A percentile compares a stretch with the other conserved stretches of the same genome.
Conservation (phyloP, 2,888 invertebrate genomes). For the Hemaris fuciformis region DNA sequence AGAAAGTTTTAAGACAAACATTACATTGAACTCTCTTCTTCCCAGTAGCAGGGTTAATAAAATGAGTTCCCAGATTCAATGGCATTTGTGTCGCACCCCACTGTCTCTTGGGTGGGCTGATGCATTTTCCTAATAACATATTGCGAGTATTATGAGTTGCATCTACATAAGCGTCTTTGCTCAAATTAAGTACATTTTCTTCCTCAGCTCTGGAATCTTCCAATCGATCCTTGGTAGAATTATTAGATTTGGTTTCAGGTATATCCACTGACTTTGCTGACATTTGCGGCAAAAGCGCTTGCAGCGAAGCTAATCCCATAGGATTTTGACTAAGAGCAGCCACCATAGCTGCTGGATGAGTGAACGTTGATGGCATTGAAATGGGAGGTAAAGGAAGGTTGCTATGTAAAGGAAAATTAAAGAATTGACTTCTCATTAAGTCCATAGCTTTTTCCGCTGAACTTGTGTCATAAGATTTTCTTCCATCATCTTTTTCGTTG, state of each 20-base stretch:
- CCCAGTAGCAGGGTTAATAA: constrained; percentile 95
- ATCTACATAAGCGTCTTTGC: constrained; percentile 70
- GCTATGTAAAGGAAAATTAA: constrained; percentile 81
- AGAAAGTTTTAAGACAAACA: constrained; percentile 98
- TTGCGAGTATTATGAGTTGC: constrained; percentile 69
- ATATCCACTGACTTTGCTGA: constrained; percentile 73
- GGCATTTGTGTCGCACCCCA: constrained; percentile 90
- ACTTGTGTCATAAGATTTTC: constrained; percentile 71
- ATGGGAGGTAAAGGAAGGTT: constrained; percentile 84
- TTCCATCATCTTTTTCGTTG: constrained; percentile 62
- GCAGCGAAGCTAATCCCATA: constrained; percentile 83
- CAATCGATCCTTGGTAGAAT: constrained; percentile 46
- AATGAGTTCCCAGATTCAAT: constrained; percentile 92
- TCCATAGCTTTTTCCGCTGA: constrained; percentile 77
- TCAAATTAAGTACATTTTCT: constrained; percentile 72
- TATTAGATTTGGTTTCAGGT: constrained; percentile 65
- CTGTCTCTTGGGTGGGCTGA: constrained; percentile 89
- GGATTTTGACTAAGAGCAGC: constrained; percentile 83
- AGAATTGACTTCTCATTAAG: constrained; percentile 84
- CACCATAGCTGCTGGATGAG: constrained; percentile 84
- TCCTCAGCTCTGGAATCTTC: constrained; percentile 62
- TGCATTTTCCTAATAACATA: constrained; percentile 83
- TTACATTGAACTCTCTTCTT: constrained; percentile 99
- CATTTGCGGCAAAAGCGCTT: constrained; percentile 84
- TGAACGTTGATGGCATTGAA: constrained; percentile 76